Base-by-base conservation (phyloP, 2,888 invertebrate genomes). In the Idaea aversata region DNA sequence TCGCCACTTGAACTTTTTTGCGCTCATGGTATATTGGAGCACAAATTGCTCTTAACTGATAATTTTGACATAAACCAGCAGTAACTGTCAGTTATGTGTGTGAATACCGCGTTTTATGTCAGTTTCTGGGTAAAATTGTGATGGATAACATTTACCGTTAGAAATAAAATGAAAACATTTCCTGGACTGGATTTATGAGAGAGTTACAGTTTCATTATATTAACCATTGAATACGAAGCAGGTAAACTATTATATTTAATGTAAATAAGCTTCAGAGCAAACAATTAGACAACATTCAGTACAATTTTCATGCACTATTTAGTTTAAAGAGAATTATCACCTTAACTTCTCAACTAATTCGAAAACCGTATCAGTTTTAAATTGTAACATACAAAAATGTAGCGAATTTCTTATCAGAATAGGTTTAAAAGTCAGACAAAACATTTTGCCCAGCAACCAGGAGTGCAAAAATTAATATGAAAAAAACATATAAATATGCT, bases 41-140 rank as follows among this genome's bases (percentile, higher is more conserved):
- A 84, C 89, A 89, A 92, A 91, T 91, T 91, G 87, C 80, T 74
- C 77, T 70, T 80, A 82, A 87, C 86, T 84, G 91, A 91, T 92
- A 90, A 92, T 88, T 90, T 88, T 90, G 91, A 92, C 91, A 84
- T 90, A 83, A 90, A 91, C 85, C 92, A 91, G 91, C 81, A 84
- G 88, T 87, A 83, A 86, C 86, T 88, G 90, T 89, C 89, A 84
- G 69, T 70, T 76, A 82, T 84, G 83, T 80, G 81, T 82, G 81
- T 82, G 83, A 85, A 80, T 79, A 72, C 76, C 73, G 77, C 82
- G 87, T 84, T 92, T 90, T 87, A 85, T 88, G 90, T 90, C 89
- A 87, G 77, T 85, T 88, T 85, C 86, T 79, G 76, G 81, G 70
- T 68, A 67, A 72, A 75, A 67, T 67, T 76, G 75, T 88, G 87